phyloP scores from a whole-genome alignment of 2,113 vertebrate genomes.

The Ornithorhynchus anatinus region DNA sequence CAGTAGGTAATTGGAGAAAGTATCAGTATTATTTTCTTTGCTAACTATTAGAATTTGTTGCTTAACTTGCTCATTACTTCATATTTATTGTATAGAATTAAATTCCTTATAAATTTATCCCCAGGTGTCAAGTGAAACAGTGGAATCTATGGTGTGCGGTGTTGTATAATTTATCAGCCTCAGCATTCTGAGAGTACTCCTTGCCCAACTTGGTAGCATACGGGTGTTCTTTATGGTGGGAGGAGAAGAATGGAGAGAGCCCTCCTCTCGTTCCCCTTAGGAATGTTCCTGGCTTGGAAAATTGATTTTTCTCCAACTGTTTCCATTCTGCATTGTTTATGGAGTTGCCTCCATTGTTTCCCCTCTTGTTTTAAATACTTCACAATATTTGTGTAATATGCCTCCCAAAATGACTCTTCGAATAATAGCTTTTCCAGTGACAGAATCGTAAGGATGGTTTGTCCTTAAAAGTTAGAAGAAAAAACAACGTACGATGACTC shows the following conservation, averaged over 20 bases:
- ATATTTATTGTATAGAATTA: background rate
- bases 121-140: background rate
- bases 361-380: no score
- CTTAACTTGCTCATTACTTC: background rate
- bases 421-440: no score
- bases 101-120: background rate
- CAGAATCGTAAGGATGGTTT: no score
- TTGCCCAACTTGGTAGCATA: fast-evolving
- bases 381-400: no score
- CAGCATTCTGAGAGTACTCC: fast-evolving
- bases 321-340: no score
- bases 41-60: background rate
- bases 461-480: no score
- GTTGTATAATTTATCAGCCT: background rate
- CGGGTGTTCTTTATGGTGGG: no score
- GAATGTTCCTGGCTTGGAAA: background rate
- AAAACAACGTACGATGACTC: no score
- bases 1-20: background rate
- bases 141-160: background rate
- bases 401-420: no score
- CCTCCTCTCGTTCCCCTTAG: background rate
- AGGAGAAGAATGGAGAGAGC: background rate
- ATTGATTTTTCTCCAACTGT: no score
- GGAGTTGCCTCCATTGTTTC: no score
- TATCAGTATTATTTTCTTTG: background rate